Conservation (phyloP, 2,113 vertebrate genomes). For the Onychostruthus taczanowskii region DNA sequence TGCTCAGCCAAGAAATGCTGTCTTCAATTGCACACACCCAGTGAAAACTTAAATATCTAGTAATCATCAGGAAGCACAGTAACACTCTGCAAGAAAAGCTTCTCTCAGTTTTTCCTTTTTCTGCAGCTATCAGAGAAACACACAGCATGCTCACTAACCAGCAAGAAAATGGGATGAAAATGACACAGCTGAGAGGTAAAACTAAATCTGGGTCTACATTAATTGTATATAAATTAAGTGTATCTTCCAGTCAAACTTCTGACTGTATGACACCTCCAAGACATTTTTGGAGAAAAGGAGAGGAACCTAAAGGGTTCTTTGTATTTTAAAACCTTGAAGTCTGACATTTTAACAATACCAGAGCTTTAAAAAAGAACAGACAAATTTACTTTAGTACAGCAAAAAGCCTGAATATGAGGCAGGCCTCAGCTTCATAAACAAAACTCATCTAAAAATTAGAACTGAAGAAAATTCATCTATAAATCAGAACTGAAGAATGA, state of each 20-base stretch:
- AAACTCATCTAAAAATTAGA: not conserved
- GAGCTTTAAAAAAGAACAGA: not conserved
- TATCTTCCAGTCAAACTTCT: not conserved
- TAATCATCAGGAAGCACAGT: not conserved
- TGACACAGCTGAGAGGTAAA: not conserved
- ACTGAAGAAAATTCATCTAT: not conserved
- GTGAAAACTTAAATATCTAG: not conserved
- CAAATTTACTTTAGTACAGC: not conserved
- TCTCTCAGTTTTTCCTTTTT: not conserved
- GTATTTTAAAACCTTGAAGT: not conserved
- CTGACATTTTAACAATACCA: not conserved
- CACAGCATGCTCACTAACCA: not conserved
- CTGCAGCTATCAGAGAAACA: not conserved
- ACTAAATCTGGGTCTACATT: not conserved
- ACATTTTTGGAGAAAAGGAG: not conserved
- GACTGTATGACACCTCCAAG: not conserved
- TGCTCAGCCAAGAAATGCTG: not conserved
- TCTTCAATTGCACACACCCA: not conserved
- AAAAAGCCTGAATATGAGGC: not conserved
- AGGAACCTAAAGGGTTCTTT: not conserved
- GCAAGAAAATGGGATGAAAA: not conserved
- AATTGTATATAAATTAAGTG: not conserved
- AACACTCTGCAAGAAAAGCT: not conserved
- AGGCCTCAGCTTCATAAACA: not conserved
- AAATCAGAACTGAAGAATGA: not conserved